phyloP scores from a whole-genome alignment of 2,113 vertebrate species.

The Atherinomorus stipes region DNA sequence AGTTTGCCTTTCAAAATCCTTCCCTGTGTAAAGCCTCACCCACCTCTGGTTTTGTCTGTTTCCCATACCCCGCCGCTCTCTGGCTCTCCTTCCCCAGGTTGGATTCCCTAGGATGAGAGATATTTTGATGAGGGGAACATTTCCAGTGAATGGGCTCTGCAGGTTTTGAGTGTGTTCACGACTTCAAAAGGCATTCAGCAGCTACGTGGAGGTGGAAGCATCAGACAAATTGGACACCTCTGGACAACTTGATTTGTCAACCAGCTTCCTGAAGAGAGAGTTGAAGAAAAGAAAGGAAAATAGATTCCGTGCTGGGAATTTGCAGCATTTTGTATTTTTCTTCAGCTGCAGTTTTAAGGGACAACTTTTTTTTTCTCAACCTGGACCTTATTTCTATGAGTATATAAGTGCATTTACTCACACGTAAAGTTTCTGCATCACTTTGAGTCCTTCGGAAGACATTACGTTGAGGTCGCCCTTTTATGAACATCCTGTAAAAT shows the following conservation, averaged over 20 bases:
- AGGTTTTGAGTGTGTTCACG: constrained; percentile 29
- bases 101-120: constrained; percentile 45
- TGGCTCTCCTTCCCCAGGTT: constrained; percentile 18
- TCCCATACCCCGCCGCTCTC: constrained; percentile 33
- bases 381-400: too few relatives aligned
- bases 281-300: neutral
- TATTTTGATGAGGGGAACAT: constrained; percentile 38
- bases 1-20: constrained; percentile 56
- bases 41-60: constrained; percentile 25
- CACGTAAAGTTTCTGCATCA: too few relatives aligned
- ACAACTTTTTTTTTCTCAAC: too few relatives aligned
- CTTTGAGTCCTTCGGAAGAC: too few relatives aligned
- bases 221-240: constrained; percentile 49
- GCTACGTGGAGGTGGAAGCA: constrained; percentile 9
- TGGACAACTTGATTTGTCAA: constrained; percentile 28
- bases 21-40: constrained; percentile 52
- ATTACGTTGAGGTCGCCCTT: too few relatives aligned
- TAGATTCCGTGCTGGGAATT: neutral
- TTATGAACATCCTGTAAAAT: too few relatives aligned
- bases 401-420: too few relatives aligned
- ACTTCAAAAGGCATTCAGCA: constrained; percentile 10
- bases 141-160: constrained; percentile 1
- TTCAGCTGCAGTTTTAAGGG: too few relatives aligned
- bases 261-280: neutral
- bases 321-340: neutral